phyloP scores from a whole-genome alignment of 2,113 vertebrate genomes.

The Seriola rivoliana region DNA sequence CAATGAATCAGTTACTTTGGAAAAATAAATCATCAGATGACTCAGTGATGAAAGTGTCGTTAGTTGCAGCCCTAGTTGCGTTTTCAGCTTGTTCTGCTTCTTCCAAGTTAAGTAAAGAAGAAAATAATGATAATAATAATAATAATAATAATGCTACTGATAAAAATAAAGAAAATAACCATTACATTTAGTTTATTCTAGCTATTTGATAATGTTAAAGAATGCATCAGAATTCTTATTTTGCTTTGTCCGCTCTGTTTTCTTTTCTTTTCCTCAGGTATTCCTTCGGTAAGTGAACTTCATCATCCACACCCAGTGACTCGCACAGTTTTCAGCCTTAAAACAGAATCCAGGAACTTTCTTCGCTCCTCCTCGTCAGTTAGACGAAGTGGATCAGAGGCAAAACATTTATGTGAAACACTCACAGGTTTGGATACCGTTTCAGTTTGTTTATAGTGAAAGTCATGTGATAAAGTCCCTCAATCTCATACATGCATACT shows the following conservation, averaged over 20 bases:
- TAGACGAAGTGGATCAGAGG: constrained; percentile 23
- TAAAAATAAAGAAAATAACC: not conserved
- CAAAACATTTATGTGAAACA: constrained; percentile 8
- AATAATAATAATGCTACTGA: not conserved
- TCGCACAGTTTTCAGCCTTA: not conserved
- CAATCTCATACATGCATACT: not conserved
- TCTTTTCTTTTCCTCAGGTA: constrained; percentile 75
- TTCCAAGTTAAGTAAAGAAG: no score
- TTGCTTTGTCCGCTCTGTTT: not conserved
- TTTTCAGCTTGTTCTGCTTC: no score
- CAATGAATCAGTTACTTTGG: no score
- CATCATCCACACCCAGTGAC: not conserved
- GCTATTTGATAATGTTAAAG: not conserved
- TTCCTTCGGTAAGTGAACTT: constrained; percentile 83
- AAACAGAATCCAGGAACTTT: not conserved
- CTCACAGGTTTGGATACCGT: not conserved
- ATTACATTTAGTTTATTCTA: not conserved
- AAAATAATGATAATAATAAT: not conserved
- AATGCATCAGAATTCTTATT: not conserved
- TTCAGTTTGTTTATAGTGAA: not conserved
- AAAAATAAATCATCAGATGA: no score
- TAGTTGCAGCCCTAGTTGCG: no score
- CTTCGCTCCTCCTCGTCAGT: not conserved
- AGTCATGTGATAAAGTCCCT: not conserved
- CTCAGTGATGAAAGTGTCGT: no score